phyloP scores from a whole-genome alignment of 2,888 invertebrate genomes.

The Epinotia demarniana region DNA sequence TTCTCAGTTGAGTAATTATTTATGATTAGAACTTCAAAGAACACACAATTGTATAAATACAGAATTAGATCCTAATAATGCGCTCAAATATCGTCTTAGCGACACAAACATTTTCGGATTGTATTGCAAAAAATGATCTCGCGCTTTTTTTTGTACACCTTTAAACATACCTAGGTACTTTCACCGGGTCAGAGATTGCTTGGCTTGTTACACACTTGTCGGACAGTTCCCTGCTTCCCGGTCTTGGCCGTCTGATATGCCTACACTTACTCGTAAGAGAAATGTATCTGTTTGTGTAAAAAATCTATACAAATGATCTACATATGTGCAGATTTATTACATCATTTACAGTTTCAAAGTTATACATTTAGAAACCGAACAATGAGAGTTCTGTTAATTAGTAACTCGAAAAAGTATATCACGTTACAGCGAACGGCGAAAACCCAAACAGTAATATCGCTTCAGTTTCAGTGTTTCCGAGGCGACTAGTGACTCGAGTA shows the following conservation, averaged over 20 bases:
- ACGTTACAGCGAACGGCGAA: neutral
- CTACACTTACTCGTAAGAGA: neutral
- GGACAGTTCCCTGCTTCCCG: neutral
- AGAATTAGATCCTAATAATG: too few species aligned
- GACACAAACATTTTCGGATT: too few species aligned
- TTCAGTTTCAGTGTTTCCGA: neutral
- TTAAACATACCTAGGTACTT: too few species aligned
- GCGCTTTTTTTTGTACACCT: too few species aligned
- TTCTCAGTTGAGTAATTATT: too few species aligned
- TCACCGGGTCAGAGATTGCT: too few species aligned
- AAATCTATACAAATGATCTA: neutral
- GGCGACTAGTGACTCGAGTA: conserved; percentile 5
- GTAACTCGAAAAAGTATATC: conserved; percentile 1
- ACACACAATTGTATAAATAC: too few species aligned
- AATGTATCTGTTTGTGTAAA: too few species aligned
- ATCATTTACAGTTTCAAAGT: neutral
- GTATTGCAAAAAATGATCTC: too few species aligned
- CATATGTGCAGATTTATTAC: neutral
- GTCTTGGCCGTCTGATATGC: neutral
- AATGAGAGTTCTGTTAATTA: conserved; percentile 4
- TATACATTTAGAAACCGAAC: neutral
- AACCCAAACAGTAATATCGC: conserved; percentile 12
- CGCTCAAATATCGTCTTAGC: too few species aligned
- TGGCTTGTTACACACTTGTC: neutral
- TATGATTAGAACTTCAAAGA: too few species aligned